A percentile compares a stretch with the other conserved stretches of the same genome.
Conservation (phyloP, 2,113 vertebrate species). For the Epinephelus moara region DNA sequence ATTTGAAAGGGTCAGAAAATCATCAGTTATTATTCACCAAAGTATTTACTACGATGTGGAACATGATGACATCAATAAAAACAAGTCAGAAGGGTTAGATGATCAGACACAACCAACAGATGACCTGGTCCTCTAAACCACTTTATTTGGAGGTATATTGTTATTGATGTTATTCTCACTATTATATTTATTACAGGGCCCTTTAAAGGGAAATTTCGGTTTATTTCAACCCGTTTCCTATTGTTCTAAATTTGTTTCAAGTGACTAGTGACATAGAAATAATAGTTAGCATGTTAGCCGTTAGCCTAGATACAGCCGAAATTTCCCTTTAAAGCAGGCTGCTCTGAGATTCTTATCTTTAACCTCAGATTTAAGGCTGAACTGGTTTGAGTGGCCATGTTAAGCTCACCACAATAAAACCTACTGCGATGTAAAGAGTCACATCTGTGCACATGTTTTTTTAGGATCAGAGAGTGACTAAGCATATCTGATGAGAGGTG, state of each 20-base stretch:
- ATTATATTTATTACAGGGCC: not conserved
- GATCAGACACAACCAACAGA: not conserved
- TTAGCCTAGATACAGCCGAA: too few species aligned
- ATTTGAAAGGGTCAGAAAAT: not conserved
- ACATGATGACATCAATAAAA: too few species aligned
- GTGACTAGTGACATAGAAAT: too few species aligned
- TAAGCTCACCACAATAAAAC: too few species aligned
- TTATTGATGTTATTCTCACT: too few species aligned
- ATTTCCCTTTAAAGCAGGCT: not conserved
- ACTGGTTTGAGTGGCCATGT: too few species aligned
- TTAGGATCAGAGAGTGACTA: not conserved
- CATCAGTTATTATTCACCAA: not conserved
- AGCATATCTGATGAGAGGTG: slow-evolving; percentile 8
- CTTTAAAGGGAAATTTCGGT: too few species aligned
- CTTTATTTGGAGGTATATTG: not conserved
- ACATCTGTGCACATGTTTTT: not conserved
- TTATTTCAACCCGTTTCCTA: too few species aligned
- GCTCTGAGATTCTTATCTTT: not conserved
- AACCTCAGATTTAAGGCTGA: not conserved
- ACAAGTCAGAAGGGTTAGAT: not conserved
- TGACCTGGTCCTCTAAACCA: not conserved
- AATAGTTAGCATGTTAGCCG: too few species aligned
- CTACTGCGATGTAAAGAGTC: not conserved
- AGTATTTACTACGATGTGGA: not conserved
- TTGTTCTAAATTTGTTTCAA: too few species aligned